Percentiles rank a stretch among this genome's conserved stretches.
These are phyloP conservation scores for Babyrousa celebensis DNA, from an alignment of 2,797 vertebrate genomes.

Conservation along the genomic window DNA sequence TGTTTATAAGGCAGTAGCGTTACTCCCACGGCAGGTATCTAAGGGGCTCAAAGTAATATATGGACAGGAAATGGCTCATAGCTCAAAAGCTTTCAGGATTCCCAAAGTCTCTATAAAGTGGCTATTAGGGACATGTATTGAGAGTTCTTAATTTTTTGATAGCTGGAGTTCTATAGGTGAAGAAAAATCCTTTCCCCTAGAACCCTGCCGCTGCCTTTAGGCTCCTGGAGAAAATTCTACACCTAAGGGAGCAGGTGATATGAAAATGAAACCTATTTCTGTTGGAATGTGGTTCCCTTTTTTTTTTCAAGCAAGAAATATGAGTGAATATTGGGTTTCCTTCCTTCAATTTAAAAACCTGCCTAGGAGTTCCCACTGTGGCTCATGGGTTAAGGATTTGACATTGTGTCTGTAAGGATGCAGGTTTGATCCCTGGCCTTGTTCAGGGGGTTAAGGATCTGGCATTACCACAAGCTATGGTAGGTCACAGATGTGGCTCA, in stretches of 20 bases:
- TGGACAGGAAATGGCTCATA: neutral
- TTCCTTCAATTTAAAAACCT: constrained; percentile 49
- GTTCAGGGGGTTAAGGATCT: too few relatives aligned
- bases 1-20: neutral
- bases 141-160: constrained; percentile 22
- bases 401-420: too few relatives aligned
- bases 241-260: neutral
- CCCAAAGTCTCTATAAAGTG: neutral
- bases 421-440: too few relatives aligned
- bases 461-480: too few relatives aligned
- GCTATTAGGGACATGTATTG: neutral
- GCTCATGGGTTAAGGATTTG: too few relatives aligned
- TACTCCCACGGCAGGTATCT: neutral
- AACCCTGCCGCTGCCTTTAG: constrained; percentile 15
- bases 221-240: neutral
- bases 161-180: constrained; percentile 10
- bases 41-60: neutral
- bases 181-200: neutral
- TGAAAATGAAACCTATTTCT: constrained; percentile 77
- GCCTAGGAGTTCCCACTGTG: neutral
- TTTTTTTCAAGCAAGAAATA: constrained; percentile 35
- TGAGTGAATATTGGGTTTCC: neutral
- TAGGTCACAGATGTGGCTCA: too few relatives aligned
- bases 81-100: constrained; percentile 36
- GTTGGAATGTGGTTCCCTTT: constrained; percentile 56